Base-by-base conservation (phyloP, 2,113 vertebrate species). In the Bos javanicus region DNA sequence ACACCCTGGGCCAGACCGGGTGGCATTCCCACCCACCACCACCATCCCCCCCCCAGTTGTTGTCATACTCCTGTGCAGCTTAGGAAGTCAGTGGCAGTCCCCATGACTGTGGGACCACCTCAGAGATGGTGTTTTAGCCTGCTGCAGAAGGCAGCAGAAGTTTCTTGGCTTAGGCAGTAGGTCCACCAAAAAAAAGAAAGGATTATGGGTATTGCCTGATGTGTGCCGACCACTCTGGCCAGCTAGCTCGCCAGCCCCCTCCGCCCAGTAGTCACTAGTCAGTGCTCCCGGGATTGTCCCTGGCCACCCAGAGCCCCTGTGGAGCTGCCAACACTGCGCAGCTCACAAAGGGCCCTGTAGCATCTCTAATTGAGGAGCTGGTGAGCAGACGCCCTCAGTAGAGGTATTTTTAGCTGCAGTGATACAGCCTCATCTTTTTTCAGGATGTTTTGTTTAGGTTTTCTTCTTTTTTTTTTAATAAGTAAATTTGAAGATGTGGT, bases 341-440 rank as follows among this genome's bases (percentile, higher is more conserved):
- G 94, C 93, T 97, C 95, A 97, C 96, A 94, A 64, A 97, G 91
- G 96, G 87, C 97, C 97, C 94, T 85, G 74, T 90, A 78, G 93
- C 96, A 30, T 97, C 98, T 94, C 96, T 97, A 94, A 97, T 74
- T 97, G 97, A 97, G 95, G 95, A 95, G 96, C 94, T 95, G 92
- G 89, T 84, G 54, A 91, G 93, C 59, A 0, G 97, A 93, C 60
- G 64, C 97, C 97, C 86, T 97, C 96, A 87, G 88, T 33, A 33
- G 95, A 87, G 86, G 96, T 96, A 97, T 98, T 98, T 98, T 98
- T 98, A 98, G 97, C 93, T 74, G 23, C 91, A 92, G 1, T 93
- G 95, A 96, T 97, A 95, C 91, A 97, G 95, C 93, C 91, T 95
- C 95, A 88, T 98, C 92, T 93, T 97, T 95, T 93, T 96, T 84